Evolutionary conservation across 2,113 vertebrate species (phyloP).

Genomic region (Cyphomyrus discorhynchus): DNA sequence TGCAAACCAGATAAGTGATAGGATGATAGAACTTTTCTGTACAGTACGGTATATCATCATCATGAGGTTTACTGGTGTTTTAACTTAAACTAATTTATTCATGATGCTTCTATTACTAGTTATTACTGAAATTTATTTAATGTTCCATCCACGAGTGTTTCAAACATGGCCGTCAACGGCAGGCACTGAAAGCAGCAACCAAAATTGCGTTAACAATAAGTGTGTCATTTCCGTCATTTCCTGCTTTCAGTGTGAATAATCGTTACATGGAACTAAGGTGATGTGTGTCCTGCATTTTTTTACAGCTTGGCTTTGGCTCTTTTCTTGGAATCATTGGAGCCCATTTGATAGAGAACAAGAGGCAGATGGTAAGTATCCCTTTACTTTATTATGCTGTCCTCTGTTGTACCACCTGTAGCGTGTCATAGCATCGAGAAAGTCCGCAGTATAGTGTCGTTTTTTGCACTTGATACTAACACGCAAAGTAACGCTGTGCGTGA

Average conservation of each 20-base stretch:
- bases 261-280: neutral
- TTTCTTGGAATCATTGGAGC: constrained; percentile 97
- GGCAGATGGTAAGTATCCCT: constrained; percentile 85
- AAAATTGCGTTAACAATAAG: neutral
- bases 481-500: neutral
- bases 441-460: neutral
- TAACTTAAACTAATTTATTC: neutral
- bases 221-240: neutral
- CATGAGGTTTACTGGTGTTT: neutral
- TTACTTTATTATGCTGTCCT: constrained; percentile 35
- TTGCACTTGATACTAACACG: neutral
- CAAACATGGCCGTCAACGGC: neutral
- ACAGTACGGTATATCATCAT: neutral
- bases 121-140: neutral
- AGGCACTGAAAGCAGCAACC: neutral
- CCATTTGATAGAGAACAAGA: constrained; percentile 96
- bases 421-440: neutral
- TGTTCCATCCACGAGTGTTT: neutral
- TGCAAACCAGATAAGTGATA: neutral
- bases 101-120: neutral
- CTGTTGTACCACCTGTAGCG: neutral
- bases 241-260: neutral
- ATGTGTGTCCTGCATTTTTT: constrained; percentile 36
- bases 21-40: neutral
- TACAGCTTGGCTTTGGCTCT: constrained; percentile 93